Evolutionary conservation across 2,113 vertebrate species (phyloP), one percentile per base, ranked within the genome.

Genomic region (Corydoras maculifer): DNA sequence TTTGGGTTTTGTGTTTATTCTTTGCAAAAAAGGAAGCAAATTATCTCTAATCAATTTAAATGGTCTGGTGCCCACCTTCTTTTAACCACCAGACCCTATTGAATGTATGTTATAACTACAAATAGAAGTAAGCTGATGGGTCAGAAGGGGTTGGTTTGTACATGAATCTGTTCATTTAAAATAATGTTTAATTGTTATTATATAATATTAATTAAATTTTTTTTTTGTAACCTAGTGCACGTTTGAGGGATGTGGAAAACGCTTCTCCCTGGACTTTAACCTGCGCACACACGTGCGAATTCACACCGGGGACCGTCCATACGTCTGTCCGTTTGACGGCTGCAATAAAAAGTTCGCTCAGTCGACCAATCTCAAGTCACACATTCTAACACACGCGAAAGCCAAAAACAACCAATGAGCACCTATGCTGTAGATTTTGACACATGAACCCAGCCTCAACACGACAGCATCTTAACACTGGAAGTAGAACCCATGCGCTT

Each of bases 261-360:
- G 96, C 82, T 99, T 98, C 87, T 99, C 96, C 87, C 93, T 99
- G 94, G 96, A 99, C 94, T 99, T 99, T 92, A 99, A 99, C 92
- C 93, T 99, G 78, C 96, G 95, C 88, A 98, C 96, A 0, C 96
- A 99, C 0, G 95, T 99, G 86, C 93, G 96, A 70, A 99, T 99
- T 90, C 96, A 99, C 84, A 98, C 96, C 77, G 96, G 96, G 68
- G 96, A 99, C 91, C 93, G 96, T 79, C 96, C 96, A 83, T 98
- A 99, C 62, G 96, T 98, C 85, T 99, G 96, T 88, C 96, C 96
- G 18, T 98, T 98, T 6, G 96, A 99, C 7, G 95, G 96, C 86
- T 99, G 96, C 90, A 99, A 99, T 91, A 99, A 99, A 91, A 99
- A 99, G 87, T 99, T 99, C 64, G 96, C 96, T 84, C 96, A 98